Evolutionary conservation across 2,797 vertebrate genomes (phyloP), one percentile per base, ranked within the genome.

Genomic region (Poeciliopsis infans): DNA sequence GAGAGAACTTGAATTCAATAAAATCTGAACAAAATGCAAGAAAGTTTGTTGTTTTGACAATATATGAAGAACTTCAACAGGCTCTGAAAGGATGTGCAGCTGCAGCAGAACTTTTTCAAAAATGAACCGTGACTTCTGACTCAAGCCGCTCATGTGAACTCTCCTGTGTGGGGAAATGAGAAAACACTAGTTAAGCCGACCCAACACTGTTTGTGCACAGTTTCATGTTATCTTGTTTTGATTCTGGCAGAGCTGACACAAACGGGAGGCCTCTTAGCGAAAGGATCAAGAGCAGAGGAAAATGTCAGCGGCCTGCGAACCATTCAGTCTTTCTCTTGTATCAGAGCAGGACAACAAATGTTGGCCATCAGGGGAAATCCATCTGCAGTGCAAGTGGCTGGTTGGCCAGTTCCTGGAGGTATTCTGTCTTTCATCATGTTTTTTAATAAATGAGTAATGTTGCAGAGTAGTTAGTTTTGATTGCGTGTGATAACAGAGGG

Each of bases 291-390:
- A 87, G 86, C 23, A 23, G 76, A 64, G 79, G 75, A 86, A 93
- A 93, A 93, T 91, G 88, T 91, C 92, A 91, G 77, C 86, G 20
- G 78, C 84, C 87, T 88, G 88, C 87, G 88, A 87, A 86, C 80
- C 80, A 85, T 83, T 84, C 47, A 49, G 66, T 84, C 74, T 28
- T 74, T 84, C 70, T 31, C 64, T 55, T 78, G 80, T 90, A 84
- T 91, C 87, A 83, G 75, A 80, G 77, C 72, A 39, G 82, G 73
- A 79, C 83, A 83, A 79, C 88, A 88, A 81, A 91, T 88, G 69
- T 74, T 10, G 76, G 83, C 12, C 90, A 94, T 92, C 88, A 16
- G 82, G n/a, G 4, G 78, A 80, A 78, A 46, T 87, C 76, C 64
- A 91, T 93, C 93, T 90, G 81, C 77, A 61, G 15, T 31, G 79